Conservation (phyloP, 2,113 vertebrate species). For the Amphiprion ocellaris region DNA sequence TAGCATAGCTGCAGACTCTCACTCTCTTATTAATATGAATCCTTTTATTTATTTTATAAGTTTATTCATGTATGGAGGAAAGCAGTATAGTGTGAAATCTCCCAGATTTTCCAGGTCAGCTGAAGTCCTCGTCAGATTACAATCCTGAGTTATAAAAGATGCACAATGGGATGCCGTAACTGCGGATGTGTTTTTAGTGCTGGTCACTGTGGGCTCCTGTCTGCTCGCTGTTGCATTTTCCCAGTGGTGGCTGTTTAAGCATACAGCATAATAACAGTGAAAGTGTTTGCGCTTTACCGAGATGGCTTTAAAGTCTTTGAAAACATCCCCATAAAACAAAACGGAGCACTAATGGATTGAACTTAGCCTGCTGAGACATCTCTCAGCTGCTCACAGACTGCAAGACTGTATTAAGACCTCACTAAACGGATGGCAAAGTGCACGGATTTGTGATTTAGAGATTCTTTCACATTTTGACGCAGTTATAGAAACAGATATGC, state of each 20-base stretch:
- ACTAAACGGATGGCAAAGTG: conserved; percentile 55
- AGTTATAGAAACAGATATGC: conserved; percentile 39
- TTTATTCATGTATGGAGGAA: conserved; percentile 41
- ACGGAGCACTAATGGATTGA: conserved; percentile 74
- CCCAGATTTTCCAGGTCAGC: conserved; percentile 49
- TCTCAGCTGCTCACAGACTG: conserved; percentile 34
- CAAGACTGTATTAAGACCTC: conserved; percentile 45
- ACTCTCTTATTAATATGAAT: conserved; percentile 44
- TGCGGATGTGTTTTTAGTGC: background rate
- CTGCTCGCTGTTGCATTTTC: conserved; percentile 35
- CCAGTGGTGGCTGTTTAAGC: conserved; percentile 50
- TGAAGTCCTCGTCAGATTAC: conserved; percentile 45
- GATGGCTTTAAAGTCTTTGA: conserved; percentile 51
- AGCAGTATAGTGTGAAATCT: conserved; percentile 36
- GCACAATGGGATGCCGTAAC: conserved; percentile 23
- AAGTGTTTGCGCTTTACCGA: conserved; percentile 70
- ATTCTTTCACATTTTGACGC: conserved; percentile 36
- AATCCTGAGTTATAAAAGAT: conserved; percentile 23
- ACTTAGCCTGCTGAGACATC: conserved; percentile 58
- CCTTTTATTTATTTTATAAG: conserved; percentile 22
- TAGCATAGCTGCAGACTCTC: conserved; percentile 15
- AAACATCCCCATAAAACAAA: conserved; percentile 68
- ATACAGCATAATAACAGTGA: conserved; percentile 42
- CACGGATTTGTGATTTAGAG: conserved; percentile 41
- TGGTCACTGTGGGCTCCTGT: conserved; percentile 19